Evolutionary conservation across 2,888 invertebrate species (phyloP).

Genomic region (Morinoia aosen): DNA sequence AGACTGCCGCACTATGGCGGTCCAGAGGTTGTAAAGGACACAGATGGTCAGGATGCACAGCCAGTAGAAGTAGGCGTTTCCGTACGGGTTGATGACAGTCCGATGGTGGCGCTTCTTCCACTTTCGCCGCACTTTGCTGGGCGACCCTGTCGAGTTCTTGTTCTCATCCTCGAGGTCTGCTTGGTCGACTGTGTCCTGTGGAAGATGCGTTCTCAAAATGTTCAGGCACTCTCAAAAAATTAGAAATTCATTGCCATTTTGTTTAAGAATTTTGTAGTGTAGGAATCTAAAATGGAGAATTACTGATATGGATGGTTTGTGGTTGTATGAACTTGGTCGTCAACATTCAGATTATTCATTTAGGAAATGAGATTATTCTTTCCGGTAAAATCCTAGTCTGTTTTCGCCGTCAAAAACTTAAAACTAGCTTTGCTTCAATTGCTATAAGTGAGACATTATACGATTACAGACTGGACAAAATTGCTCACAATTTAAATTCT

Average conservation of each 20-base stretch:
- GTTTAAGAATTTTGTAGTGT: neutral
- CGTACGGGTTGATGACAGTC: slow-evolving; percentile 93
- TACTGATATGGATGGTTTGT: too few relatives aligned
- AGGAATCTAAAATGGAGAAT: neutral
- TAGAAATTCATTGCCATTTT: neutral
- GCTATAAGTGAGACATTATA: too few relatives aligned
- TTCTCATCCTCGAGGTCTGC: slow-evolving; percentile 59
- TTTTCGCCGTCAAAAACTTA: too few relatives aligned
- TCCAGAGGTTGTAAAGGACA: slow-evolving; percentile 96
- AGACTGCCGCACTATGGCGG: slow-evolving; percentile 93
- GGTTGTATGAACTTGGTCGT: too few relatives aligned
- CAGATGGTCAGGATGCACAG: slow-evolving; percentile 88
- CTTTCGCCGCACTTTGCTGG: slow-evolving; percentile 76
- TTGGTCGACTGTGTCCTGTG: slow-evolving; percentile 67
- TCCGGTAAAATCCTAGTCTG: too few relatives aligned
- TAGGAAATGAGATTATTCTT: too few relatives aligned
- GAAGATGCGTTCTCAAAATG: neutral
- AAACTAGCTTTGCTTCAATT: too few relatives aligned
- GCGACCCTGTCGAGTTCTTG: slow-evolving; percentile 59
- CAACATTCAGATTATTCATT: too few relatives aligned
- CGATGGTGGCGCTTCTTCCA: slow-evolving; percentile 79
- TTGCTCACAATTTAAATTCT: too few relatives aligned
- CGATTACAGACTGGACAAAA: too few relatives aligned
- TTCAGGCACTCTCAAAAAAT: neutral
- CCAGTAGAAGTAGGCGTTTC: slow-evolving; percentile 97